These are phyloP conservation scores for Phocoena sinus DNA, from an alignment of 2,113 vertebrate genomes.

Conservation along the genomic window DNA sequence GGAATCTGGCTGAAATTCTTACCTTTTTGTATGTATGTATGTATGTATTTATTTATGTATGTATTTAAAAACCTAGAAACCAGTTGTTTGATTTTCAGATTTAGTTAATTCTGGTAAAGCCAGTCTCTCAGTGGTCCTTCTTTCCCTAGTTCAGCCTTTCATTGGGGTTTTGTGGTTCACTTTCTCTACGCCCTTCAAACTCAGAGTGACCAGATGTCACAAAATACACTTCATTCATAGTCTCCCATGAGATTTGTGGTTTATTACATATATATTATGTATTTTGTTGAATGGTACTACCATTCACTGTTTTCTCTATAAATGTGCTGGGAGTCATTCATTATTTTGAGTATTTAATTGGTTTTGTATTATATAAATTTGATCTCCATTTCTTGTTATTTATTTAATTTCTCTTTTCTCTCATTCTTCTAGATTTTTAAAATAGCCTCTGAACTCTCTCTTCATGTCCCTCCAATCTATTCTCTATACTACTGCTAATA, in stretches of 20 bases:
- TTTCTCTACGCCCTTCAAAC: not conserved
- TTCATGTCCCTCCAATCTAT: not conserved
- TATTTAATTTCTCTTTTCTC: not conserved
- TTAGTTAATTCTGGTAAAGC: not conserved
- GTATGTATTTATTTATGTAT: not conserved
- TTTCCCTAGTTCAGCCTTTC: not conserved
- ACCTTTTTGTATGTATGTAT: not conserved
- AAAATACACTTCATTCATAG: not conserved
- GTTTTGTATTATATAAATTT: not conserved
- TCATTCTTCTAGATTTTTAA: not conserved
- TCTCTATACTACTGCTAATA: not conserved
- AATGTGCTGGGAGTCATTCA: not conserved
- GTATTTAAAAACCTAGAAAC: not conserved
- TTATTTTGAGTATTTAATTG: not conserved
- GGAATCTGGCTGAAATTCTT: not conserved
- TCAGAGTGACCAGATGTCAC: not conserved
- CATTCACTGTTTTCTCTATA: not conserved
- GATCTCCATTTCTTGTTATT: not conserved
- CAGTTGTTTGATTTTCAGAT: not conserved
- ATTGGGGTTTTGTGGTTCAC: not conserved
- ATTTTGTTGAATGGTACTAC: not conserved
- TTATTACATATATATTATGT: not conserved
- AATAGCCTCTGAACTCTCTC: not conserved
- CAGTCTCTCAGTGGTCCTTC: not conserved
- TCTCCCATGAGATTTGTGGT: not conserved